Evolutionary conservation across 2,888 invertebrate species (phyloP).

Genomic region (Chloroclysta siterata): DNA sequence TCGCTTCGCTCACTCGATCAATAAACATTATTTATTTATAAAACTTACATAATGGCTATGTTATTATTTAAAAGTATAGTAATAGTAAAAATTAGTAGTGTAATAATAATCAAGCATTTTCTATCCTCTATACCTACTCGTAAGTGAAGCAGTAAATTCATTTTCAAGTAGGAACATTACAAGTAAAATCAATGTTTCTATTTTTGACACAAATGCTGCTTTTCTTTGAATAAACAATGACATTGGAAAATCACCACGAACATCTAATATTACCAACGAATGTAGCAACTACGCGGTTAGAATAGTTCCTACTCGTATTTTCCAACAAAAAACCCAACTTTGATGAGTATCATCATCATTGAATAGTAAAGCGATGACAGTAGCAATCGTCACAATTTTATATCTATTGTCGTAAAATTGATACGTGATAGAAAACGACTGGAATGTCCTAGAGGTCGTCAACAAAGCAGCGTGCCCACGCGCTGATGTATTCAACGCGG

Average conservation of each 20-base stretch:
- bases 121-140: no score
- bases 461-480: slow-evolving; percentile 78
- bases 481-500: slow-evolving; percentile 83
- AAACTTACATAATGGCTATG: no score
- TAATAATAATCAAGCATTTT: no score
- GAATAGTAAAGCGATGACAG: slow-evolving; percentile 21
- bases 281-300: not conserved
- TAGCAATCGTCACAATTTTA: slow-evolving; percentile 47
- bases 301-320: slow-evolving; percentile 11
- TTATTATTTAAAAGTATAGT: no score
- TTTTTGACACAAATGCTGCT: not conserved
- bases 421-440: slow-evolving; percentile 60
- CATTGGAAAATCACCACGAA: not conserved
- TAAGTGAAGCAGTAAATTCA: no score
- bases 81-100: no score
- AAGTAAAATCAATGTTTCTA: no score
- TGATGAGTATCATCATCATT: slow-evolving; percentile 30
- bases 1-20: no score
- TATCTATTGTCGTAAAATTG: slow-evolving; percentile 60
- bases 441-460: slow-evolving; percentile 48
- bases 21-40: no score
- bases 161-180: no score
- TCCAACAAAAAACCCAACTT: slow-evolving; percentile 45
- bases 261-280: not conserved
- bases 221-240: not conserved